phyloP scores from a whole-genome alignment of 1,140 invertebrate genomes.

The Drosophila micromelanica region DNA sequence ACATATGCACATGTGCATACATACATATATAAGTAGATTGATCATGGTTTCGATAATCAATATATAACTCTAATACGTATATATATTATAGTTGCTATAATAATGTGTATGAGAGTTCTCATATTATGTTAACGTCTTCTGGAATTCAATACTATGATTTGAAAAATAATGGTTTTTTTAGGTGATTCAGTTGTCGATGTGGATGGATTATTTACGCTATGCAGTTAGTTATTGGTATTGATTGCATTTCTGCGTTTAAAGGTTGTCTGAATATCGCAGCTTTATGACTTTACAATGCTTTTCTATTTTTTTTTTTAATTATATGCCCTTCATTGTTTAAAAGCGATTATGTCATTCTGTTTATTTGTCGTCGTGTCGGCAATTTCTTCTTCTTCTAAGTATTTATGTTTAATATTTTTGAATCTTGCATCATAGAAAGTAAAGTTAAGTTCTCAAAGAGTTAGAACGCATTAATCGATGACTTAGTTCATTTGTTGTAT shows the following conservation, averaged over 20 bases:
- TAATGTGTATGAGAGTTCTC: neutral
- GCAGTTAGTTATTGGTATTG: too few relatives aligned
- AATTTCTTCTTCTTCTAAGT: too few relatives aligned
- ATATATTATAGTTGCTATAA: neutral
- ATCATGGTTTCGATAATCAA: slow-evolving; percentile 2
- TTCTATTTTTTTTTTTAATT: neutral
- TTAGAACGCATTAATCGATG: too few relatives aligned
- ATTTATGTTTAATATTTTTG: too few relatives aligned
- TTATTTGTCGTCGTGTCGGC: neutral
- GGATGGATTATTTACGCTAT: neutral
- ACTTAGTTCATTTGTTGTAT: too few relatives aligned
- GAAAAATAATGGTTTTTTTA: neutral
- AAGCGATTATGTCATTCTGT: neutral
- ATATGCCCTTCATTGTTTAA: neutral
- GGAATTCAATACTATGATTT: neutral
- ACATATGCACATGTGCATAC: slow-evolving; percentile 16
- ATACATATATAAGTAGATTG: slow-evolving; percentile 11
- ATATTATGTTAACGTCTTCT: neutral
- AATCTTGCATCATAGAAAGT: too few relatives aligned
- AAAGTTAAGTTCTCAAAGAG: too few relatives aligned
- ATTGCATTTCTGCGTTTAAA: too few relatives aligned
- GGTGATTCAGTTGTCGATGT: too few relatives aligned
- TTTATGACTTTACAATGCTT: neutral
- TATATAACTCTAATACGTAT: neutral
- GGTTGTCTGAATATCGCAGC: too few relatives aligned